Conservation (phyloP, 2,888 invertebrate genomes). For the Harpalus rufipes region DNA sequence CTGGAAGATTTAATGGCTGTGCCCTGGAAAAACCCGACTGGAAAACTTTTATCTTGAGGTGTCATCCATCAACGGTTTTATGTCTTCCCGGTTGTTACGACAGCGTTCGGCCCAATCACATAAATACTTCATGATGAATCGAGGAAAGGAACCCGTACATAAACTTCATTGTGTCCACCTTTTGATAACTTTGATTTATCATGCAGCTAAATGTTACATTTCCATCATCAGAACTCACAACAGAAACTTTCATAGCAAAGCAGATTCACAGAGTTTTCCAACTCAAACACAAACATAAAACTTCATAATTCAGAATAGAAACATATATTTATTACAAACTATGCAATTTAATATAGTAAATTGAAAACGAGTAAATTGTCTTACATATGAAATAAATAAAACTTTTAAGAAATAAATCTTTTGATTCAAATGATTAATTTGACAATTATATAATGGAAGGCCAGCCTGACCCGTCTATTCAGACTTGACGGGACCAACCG, state of each 20-base stretch:
- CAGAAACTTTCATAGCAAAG: not conserved
- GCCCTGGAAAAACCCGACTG: conserved; percentile 34
- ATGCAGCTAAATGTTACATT: conserved; percentile 21
- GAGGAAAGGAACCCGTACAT: conserved; percentile 33
- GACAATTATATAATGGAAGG: too few species aligned
- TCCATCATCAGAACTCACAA: not conserved
- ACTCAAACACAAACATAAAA: not conserved
- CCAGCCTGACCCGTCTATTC: too few species aligned
- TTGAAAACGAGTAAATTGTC: too few species aligned
- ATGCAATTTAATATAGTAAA: too few species aligned
- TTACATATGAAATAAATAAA: too few species aligned
- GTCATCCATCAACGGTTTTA: conserved; percentile 55
- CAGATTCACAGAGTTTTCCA: not conserved
- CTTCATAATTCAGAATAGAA: not conserved
- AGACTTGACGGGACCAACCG: too few species aligned
- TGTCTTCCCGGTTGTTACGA: conserved; percentile 41
- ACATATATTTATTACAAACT: not conserved
- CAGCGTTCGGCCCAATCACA: conserved; percentile 43
- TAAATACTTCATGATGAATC: conserved; percentile 54
- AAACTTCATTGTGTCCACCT: conserved; percentile 51
- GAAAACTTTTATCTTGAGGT: conserved; percentile 55
- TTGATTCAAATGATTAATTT: too few species aligned
- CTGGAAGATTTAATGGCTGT: conserved; percentile 64
- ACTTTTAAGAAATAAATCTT: too few species aligned
- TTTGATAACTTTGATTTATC: conserved; percentile 43